phyloP scores from a whole-genome alignment of 1,140 invertebrate genomes.

The Drosophila chauvacae region DNA sequence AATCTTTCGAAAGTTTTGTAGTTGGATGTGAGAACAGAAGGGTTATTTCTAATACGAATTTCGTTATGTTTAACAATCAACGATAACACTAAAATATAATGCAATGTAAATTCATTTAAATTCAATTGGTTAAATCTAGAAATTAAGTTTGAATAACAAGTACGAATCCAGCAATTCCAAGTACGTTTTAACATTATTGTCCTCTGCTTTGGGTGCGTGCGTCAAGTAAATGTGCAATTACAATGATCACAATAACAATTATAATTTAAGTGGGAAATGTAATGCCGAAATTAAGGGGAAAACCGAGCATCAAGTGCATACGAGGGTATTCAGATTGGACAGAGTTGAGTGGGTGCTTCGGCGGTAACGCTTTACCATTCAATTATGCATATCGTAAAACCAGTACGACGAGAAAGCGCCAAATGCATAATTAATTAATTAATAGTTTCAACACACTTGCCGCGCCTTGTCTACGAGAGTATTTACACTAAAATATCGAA shows the following conservation, averaged over 20 bases:
- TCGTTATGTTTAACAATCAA: slow-evolving; percentile 48
- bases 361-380: slow-evolving; percentile 21
- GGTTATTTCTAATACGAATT: slow-evolving; percentile 39
- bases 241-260: slow-evolving; percentile 33
- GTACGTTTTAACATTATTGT: slow-evolving; percentile 73
- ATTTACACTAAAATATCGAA: slow-evolving; percentile 72
- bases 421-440: slow-evolving; percentile 41
- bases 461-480: slow-evolving; percentile 34
- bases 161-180: slow-evolving; percentile 56
- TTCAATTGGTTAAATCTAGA: slow-evolving; percentile 56
- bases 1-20: slow-evolving; percentile 26
- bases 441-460: slow-evolving; percentile 35
- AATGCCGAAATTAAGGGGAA: slow-evolving; percentile 18
- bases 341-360: slow-evolving; percentile 20
- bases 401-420: slow-evolving; percentile 40
- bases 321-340: slow-evolving; percentile 14
- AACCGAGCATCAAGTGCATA: slow-evolving; percentile 34
- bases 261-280: slow-evolving; percentile 29
- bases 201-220: slow-evolving; percentile 59
- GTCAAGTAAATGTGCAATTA: slow-evolving; percentile 51
- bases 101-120: slow-evolving; percentile 43
- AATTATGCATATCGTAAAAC: slow-evolving; percentile 41
- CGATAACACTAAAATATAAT: slow-evolving; percentile 43
- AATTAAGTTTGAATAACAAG: slow-evolving; percentile 56
- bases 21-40: slow-evolving; percentile 18